Evolutionary conservation across 2,888 invertebrate species (phyloP).

Genomic region (Sisyra nigra): DNA sequence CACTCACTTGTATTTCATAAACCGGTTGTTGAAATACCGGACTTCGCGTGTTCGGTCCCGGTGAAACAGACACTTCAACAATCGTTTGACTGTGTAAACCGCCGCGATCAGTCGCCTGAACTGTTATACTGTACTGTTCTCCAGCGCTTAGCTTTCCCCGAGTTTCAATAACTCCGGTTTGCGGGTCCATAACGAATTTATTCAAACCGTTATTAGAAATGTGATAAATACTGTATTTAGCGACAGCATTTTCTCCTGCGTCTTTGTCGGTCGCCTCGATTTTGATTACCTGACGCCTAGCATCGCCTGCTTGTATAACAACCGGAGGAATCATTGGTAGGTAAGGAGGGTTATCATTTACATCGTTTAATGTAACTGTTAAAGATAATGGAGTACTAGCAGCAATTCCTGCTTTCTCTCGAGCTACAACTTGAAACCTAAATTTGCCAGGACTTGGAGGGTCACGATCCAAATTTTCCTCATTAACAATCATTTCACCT

Average conservation of each 20-base stretch:
- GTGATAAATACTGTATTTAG: conserved; percentile 75
- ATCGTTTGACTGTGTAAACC: conserved; percentile 73
- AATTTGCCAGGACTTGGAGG: conserved; percentile 71
- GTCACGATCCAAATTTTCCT: conserved; percentile 72
- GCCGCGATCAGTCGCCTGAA: conserved; percentile 66
- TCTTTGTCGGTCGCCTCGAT: conserved; percentile 74
- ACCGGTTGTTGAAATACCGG: conserved; percentile 68
- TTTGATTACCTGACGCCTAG: conserved; percentile 50
- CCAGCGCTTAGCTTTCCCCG: conserved; percentile 70
- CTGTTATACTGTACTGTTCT: conserved; percentile 77
- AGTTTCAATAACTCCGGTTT: conserved; percentile 57
- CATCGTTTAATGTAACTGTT: conserved; percentile 59
- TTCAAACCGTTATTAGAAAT: conserved; percentile 80
- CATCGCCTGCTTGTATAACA: conserved; percentile 62
- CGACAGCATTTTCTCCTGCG: conserved; percentile 66
- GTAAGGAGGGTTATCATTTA: conserved; percentile 75
- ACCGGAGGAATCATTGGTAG: conserved; percentile 68
- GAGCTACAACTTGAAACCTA: conserved; percentile 72
- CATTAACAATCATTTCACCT: conserved; percentile 60
- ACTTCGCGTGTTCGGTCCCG: conserved; percentile 66
- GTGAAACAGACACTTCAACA: conserved; percentile 68
- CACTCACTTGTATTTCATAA: conserved; percentile 77
- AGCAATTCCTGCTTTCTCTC: conserved; percentile 60
- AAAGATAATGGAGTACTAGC: conserved; percentile 72
- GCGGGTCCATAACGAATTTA: conserved; percentile 70